phyloP scores from a whole-genome alignment of 2,113 vertebrate species.

The Eleginops maclovinus region DNA sequence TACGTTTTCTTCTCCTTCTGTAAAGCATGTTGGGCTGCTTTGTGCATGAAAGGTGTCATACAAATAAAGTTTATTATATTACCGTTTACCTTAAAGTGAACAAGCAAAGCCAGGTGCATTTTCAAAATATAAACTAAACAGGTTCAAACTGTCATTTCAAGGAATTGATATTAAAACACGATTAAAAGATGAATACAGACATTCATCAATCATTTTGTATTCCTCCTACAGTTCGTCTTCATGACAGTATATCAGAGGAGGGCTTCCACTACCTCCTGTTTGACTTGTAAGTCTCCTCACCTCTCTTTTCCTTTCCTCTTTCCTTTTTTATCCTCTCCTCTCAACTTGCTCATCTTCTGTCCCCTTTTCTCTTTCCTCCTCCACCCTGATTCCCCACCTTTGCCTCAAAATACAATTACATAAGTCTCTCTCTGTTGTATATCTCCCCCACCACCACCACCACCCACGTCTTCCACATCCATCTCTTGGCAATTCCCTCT shows the following conservation, averaged over 20 bases:
- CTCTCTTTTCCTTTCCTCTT: not conserved
- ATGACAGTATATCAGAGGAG: conserved; percentile 82
- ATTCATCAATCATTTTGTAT: conserved; percentile 2
- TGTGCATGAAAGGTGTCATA: no score
- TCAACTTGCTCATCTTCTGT: not conserved
- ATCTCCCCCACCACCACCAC: conserved; percentile 16
- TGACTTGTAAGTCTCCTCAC: conserved; percentile 71
- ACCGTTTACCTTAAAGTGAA: not conserved
- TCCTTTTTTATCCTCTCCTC: not conserved
- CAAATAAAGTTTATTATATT: no score
- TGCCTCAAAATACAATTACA: conserved; percentile 50
- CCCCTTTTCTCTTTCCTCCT: not conserved
- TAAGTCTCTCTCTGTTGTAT: conserved; percentile 63
- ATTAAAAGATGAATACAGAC: not conserved
- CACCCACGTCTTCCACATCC: conserved; percentile 64
- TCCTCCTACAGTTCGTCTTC: conserved; percentile 73
- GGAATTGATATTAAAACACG: no score
- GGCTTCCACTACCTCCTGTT: conserved; percentile 81
- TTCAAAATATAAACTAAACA: not conserved
- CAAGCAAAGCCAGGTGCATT: not conserved
- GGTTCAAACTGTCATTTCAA: not conserved
- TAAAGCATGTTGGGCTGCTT: no score
- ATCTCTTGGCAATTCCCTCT: conserved; percentile 65
- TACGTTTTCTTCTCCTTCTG: no score
- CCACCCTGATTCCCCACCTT: conserved; percentile 6